Percentiles rank a stretch among this genome's conserved stretches.
These are phyloP conservation scores for Enteromius unitaeniatus DNA, from an alignment of 2,797 vertebrate genomes.

Conservation along the genomic window DNA sequence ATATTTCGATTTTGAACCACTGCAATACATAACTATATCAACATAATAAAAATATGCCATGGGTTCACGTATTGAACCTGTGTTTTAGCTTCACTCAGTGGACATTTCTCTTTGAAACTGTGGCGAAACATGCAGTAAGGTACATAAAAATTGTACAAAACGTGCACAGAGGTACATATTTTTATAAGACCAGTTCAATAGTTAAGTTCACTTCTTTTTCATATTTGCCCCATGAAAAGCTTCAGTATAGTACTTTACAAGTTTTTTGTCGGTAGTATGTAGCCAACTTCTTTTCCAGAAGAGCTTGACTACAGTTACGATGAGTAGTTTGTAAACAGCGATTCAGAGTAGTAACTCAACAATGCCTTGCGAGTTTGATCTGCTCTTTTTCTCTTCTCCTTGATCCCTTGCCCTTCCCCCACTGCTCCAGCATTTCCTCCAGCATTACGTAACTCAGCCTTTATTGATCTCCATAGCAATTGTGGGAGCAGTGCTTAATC, in stretches of 20 bases:
- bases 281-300: neutral
- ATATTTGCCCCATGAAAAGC: neutral
- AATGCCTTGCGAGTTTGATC: slow-evolving; percentile 16
- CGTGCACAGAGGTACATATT: too few species aligned
- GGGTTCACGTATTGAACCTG: too few species aligned
- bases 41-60: too few species aligned
- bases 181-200: too few species aligned
- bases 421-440: slow-evolving; percentile 18
- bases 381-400: slow-evolving; percentile 9
- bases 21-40: too few species aligned
- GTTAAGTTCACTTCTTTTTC: neutral
- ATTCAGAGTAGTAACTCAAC: neutral
- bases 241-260: neutral
- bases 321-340: neutral
- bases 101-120: too few species aligned
- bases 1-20: too few species aligned
- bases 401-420: slow-evolving; percentile 24
- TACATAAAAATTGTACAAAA: too few species aligned
- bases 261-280: neutral
- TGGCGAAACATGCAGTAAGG: too few species aligned
- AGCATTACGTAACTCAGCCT: slow-evolving; percentile 43
- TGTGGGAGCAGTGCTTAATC: slow-evolving; percentile 48
- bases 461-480: slow-evolving; percentile 51
- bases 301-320: neutral
- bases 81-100: too few species aligned